Conservation (phyloP, 2,888 invertebrate genomes). For the Cetonia aurata region DNA sequence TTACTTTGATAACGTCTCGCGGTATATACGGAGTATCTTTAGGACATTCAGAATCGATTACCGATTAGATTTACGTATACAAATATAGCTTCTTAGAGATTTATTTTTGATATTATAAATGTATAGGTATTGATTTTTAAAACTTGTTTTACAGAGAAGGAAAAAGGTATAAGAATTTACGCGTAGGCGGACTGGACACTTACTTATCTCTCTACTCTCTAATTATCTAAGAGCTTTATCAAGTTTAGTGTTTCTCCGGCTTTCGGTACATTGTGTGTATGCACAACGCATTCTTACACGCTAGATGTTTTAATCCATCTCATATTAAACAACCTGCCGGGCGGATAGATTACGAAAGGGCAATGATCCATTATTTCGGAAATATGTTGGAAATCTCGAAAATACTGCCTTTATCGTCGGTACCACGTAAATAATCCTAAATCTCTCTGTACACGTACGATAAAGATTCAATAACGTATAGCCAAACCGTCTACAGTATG, state of each 20-base stretch:
- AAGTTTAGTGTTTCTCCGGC: slow-evolving; percentile 60
- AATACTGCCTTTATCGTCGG: slow-evolving; percentile 47
- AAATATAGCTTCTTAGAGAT: background rate
- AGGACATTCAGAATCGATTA: no score
- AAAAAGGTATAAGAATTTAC: slow-evolving; percentile 52
- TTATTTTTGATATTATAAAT: slow-evolving; percentile 17
- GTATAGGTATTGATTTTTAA: slow-evolving; percentile 24
- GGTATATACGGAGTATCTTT: no score
- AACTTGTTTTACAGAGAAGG: slow-evolving; percentile 46
- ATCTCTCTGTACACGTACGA: slow-evolving; percentile 34
- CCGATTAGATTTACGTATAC: background rate
- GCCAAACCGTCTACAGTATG: slow-evolving; percentile 36
- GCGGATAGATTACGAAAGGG: slow-evolving; percentile 55
- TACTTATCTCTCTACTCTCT: slow-evolving; percentile 63
- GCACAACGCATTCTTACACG: slow-evolving; percentile 54
- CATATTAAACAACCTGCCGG: slow-evolving; percentile 54
- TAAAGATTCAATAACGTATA: slow-evolving; percentile 45
- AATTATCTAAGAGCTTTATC: slow-evolving; percentile 64
- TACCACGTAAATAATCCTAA: slow-evolving; percentile 34
- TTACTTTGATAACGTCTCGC: no score
- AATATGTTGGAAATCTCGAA: slow-evolving; percentile 51
- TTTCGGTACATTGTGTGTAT: slow-evolving; percentile 56
- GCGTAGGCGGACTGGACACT: slow-evolving; percentile 58
- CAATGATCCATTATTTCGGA: slow-evolving; percentile 52
- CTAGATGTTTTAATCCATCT: slow-evolving; percentile 56